Conservation (phyloP, 92 coral and sea anemone genomes). For the Bergia puertoricense region DNA sequence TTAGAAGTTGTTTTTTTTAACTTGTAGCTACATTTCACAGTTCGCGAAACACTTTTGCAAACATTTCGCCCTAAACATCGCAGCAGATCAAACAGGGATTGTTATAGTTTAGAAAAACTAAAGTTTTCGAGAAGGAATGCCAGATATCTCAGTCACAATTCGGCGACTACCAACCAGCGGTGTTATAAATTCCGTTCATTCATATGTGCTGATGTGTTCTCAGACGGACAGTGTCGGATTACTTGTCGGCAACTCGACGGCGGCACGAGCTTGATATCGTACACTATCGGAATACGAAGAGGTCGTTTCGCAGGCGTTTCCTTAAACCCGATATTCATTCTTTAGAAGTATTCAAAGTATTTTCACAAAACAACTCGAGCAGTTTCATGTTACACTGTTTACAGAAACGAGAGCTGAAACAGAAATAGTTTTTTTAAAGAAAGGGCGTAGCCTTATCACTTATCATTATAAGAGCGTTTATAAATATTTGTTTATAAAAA, state of each 20-base stretch:
- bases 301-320: slow-evolving; percentile 39
- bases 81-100: not conserved
- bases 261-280: not conserved
- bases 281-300: not conserved
- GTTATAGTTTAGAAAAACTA: not conserved
- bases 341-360: not conserved
- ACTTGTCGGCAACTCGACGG: slow-evolving; percentile 7
- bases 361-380: not conserved
- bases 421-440: slow-evolving; percentile 4
- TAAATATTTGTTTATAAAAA: slow-evolving; percentile 20
- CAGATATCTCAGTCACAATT: slow-evolving; percentile 5
- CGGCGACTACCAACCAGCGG: not conserved
- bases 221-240: not conserved
- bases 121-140: slow-evolving; percentile 38
- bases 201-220: slow-evolving; percentile 2
- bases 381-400: slow-evolving; percentile 22
- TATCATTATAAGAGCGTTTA: not conserved
- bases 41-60: not conserved
- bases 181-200: slow-evolving; percentile 28
- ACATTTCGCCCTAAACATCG: not conserved
- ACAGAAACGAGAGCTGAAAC: slow-evolving; percentile 10
- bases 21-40: not conserved
- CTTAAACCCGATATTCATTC: not conserved
- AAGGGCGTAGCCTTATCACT: slow-evolving; percentile 16
- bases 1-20: not conserved